phyloP scores from a whole-genome alignment of 2,797 vertebrate species.

The Limosa lapponica region DNA sequence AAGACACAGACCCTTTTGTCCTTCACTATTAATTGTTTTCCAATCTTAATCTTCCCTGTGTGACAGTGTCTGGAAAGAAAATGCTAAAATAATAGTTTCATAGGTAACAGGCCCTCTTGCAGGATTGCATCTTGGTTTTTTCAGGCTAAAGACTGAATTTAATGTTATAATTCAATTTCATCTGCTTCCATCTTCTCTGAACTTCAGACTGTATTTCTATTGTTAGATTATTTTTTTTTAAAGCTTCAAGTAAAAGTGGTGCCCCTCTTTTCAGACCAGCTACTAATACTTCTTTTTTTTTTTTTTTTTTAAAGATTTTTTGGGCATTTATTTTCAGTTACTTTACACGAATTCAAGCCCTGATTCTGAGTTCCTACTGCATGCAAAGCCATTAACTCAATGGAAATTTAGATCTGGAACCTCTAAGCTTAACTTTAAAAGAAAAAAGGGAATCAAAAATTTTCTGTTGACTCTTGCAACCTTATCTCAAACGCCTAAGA shows the following conservation, averaged over 20 bases:
- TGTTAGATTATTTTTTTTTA: not conserved
- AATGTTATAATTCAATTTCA: not conserved
- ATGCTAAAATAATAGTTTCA: not conserved
- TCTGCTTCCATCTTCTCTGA: not conserved
- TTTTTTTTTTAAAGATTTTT: not conserved
- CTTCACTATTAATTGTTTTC: not conserved
- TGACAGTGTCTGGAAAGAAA: not conserved
- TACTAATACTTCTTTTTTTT: rapidly evolving
- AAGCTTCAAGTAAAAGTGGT: not conserved
- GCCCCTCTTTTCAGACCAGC: not conserved
- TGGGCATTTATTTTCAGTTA: not conserved
- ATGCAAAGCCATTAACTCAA: not conserved
- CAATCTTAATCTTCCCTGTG: not conserved
- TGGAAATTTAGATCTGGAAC: not conserved
- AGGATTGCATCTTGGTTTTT: not conserved
- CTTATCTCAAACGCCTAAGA: not conserved
- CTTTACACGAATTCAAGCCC: not conserved
- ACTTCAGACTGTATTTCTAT: not conserved
- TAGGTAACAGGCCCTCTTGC: not conserved
- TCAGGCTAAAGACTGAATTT: not conserved
- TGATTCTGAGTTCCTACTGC: not conserved
- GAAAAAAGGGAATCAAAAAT: rapidly evolving
- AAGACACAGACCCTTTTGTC: not conserved
- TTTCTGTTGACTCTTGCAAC: not conserved
- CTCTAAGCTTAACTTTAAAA: not conserved